Base-by-base conservation (phyloP, 2,888 invertebrate genomes). In the Phyto melanocephala region DNA sequence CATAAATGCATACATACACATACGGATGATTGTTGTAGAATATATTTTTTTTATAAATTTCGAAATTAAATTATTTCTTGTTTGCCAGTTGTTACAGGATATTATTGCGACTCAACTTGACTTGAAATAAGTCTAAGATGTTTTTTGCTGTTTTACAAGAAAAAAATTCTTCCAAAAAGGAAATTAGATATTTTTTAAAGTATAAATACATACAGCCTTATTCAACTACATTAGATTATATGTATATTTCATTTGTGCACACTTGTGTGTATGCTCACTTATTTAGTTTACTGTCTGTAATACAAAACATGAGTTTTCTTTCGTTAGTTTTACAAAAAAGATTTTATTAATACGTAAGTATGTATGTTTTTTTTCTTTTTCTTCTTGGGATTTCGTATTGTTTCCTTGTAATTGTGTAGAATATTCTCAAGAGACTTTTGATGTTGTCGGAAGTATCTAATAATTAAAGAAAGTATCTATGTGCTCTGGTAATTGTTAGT, bases 31-130 rank as follows among this genome's bases (percentile, higher is more conserved):
- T 5, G 6, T 5, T 28, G 28, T 28, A 28, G 3, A 6, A 28
- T 28, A 3, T 5, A 28, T 28, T 28, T 28, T 42, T 24, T 52
- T 50, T 28, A 11, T 62, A 56, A 70, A n/a, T 75, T 67, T 67
- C 33, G 33, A 72, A 72, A 54, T 62, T 47, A 68, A 68, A 81
- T 77, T 67, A 72, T 72, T 77, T 77, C 71, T 72, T 62, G 40
- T 72, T 72, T 81, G 60, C 62, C 62, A 58, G 56, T 68, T 63
- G 80, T 80, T 80, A 86, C 88, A 89, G 89, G 88, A 89, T 89
- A 89, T 89, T 88, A 87, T 85, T 85, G 85, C 86, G 82, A 82
- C 45, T 42, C 40, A 67, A 71, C 40, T 42, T 17, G 42, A 40
- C 24, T 58, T 20, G 35, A n/a, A 22, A 42, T 50, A 24, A 52